Evolutionary conservation across 2,888 invertebrate species (phyloP).

Genomic region (Drosophila melanosoma): DNA sequence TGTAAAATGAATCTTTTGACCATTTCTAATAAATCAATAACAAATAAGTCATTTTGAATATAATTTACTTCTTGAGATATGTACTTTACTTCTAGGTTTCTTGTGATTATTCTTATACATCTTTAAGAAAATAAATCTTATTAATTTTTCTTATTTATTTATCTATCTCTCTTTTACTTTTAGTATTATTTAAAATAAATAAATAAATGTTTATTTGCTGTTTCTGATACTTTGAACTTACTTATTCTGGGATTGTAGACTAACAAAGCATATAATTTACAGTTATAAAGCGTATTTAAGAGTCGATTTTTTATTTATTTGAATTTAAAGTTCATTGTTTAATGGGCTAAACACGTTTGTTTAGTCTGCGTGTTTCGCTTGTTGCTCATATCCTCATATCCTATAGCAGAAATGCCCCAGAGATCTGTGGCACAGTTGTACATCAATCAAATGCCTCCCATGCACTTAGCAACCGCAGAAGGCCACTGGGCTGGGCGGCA

Average conservation of each 20-base stretch:
- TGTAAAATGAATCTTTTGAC: background rate
- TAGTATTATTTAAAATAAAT: background rate
- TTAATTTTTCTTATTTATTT: background rate
- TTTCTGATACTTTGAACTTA: background rate
- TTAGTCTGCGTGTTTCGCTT: constrained; percentile 27
- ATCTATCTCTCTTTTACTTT: background rate
- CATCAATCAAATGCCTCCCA: constrained; percentile 64
- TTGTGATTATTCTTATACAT: background rate
- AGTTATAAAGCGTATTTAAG: constrained; percentile 6
- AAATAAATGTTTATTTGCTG: too few relatives aligned
- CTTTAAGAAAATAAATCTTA: background rate
- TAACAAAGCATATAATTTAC: background rate
- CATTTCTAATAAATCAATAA: background rate
- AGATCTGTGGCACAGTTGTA: constrained; percentile 28
- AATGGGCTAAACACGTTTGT: constrained; percentile 43
- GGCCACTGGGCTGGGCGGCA: constrained; percentile 39
- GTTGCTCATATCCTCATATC: constrained; percentile 28
- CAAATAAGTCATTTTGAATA: background rate
- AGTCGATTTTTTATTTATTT: background rate
- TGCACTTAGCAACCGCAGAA: constrained; percentile 54
- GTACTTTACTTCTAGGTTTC: background rate
- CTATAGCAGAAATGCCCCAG: background rate
- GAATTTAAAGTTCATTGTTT: constrained; percentile 27
- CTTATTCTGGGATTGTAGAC: background rate
- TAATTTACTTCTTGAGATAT: background rate